phyloP scores from a whole-genome alignment of 2,113 vertebrate genomes.

The Colossoma macropomum region DNA sequence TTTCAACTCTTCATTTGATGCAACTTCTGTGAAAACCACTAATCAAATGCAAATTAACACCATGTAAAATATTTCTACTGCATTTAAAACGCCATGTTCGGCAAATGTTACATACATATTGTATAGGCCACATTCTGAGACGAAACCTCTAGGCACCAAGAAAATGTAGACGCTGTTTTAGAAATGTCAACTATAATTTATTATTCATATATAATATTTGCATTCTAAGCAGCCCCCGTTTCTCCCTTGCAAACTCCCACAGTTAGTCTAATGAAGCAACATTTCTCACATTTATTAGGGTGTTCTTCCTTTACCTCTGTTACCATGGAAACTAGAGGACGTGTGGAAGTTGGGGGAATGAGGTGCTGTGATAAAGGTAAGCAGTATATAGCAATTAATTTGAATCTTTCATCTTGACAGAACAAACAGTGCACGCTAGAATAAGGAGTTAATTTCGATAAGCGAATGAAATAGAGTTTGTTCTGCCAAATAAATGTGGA shows the following conservation, averaged over 20 bases:
- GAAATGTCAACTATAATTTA: conserved; percentile 22
- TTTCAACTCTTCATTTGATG: background rate
- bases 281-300: conserved; percentile 56
- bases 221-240: conserved; percentile 18
- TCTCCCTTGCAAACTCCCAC: conserved; percentile 31
- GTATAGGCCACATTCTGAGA: background rate
- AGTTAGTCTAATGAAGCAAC: conserved; percentile 49
- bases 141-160: background rate
- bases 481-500: background rate
- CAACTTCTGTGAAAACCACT: background rate
- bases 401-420: conserved; percentile 7
- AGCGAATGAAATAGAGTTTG: background rate
- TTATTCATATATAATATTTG: conserved; percentile 28
- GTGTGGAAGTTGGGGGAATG: conserved; percentile 27
- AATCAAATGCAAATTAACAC: background rate
- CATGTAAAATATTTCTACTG: background rate
- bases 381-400: conserved; percentile 49
- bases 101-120: background rate
- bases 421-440: conserved; percentile 8
- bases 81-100: background rate
- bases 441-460: background rate
- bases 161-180: background rate
- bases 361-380: conserved; percentile 46
- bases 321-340: conserved; percentile 77
- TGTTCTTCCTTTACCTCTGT: conserved; percentile 70